These are phyloP conservation scores for Rhabdomys dilectus DNA, from an alignment of 2,113 vertebrate species.

Conservation along the genomic window DNA sequence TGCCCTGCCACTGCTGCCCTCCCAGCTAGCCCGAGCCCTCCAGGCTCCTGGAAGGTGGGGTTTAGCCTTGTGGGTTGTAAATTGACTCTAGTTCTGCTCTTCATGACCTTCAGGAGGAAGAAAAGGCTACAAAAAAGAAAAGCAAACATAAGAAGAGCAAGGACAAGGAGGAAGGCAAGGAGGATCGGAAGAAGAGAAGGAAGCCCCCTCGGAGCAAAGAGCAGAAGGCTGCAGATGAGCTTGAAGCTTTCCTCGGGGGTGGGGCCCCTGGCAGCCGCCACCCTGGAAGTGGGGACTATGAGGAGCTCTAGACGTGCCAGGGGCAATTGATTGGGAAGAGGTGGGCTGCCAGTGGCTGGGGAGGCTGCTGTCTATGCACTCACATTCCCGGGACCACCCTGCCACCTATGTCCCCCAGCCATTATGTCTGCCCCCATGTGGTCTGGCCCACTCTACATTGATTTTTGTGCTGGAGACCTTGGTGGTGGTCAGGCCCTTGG, in stretches of 20 bases:
- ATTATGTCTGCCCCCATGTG: constrained; percentile 15
- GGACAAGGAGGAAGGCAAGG: constrained; percentile 89
- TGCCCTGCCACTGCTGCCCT: not conserved
- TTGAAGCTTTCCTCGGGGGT: constrained; percentile 96
- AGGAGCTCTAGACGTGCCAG: constrained; percentile 91
- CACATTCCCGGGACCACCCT: not conserved
- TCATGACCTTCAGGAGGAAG: constrained; percentile 90
- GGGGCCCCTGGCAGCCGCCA: constrained; percentile 82
- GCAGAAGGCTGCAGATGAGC: constrained; percentile 90
- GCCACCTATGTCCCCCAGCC: constrained; percentile 20
- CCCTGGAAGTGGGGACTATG: constrained; percentile 94
- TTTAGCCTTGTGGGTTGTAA: rapidly evolving
- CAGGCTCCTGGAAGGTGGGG: rapidly evolving
- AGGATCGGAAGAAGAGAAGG: constrained; percentile 91
- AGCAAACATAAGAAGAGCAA: constrained; percentile 92
- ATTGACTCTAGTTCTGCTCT: not conserved
- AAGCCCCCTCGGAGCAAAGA: constrained; percentile 85
- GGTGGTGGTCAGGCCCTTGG: constrained; percentile 51
- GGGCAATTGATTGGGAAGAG: not conserved
- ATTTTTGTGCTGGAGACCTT: constrained; percentile 33
- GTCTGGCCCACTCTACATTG: not conserved
- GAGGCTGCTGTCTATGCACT: not conserved
- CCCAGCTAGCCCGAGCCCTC: rapidly evolving
- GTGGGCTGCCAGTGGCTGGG: not conserved
- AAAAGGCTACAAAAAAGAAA: constrained; percentile 92